Base-by-base conservation (phyloP, 2,797 vertebrate genomes). In the Sibirionetta formosa region DNA sequence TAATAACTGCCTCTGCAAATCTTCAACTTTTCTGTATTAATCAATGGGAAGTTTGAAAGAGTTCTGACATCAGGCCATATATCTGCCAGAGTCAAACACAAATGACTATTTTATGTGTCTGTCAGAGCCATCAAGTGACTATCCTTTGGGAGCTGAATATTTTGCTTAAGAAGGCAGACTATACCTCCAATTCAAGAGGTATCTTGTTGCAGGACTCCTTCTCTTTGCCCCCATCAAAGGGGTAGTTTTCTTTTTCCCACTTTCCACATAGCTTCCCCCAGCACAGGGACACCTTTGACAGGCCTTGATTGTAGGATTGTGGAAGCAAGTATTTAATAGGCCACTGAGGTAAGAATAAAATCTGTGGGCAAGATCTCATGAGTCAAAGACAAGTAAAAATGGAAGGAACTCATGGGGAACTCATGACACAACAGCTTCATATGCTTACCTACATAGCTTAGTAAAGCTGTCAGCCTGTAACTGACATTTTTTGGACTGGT, bases 1-100 rank as follows among this genome's bases (percentile, higher is more conserved):
- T 90, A 93, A 90, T 75, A 92, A 69, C 64, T 54, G 61, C 36
- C 63, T 85, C 85, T 84, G 50, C 68, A 91, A 61, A 78, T 61
- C 60, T 53, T 73, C 84, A 75, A 38, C 48, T 66, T 90, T 75
- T 82, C 77, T 92, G 46, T 46, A 79, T 73, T 82, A 64, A 9
- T 38, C 60, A 94, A 56, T 8, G 11, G 14, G 7, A 6, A 79
- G 31, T 35, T 71, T 86, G 58, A 63, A 85, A 73, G 27, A 88
- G 60, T 17, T 81, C 57, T 71, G 38, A 75, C 36, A 46, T 82
- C 80, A 61, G 12, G 58, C 33, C n/a, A 57, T 14, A 26, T 23
- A 85, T 40, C 50, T 65, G 75, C 73, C 46, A 68, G 12, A 31
- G 23, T 23, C 54, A 86, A 71, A 91, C 71, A 88, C 29, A 50